These are phyloP conservation scores for Sinonovacula constricta DNA, from an alignment of 1,140 invertebrate genomes.

Conservation along the genomic window DNA sequence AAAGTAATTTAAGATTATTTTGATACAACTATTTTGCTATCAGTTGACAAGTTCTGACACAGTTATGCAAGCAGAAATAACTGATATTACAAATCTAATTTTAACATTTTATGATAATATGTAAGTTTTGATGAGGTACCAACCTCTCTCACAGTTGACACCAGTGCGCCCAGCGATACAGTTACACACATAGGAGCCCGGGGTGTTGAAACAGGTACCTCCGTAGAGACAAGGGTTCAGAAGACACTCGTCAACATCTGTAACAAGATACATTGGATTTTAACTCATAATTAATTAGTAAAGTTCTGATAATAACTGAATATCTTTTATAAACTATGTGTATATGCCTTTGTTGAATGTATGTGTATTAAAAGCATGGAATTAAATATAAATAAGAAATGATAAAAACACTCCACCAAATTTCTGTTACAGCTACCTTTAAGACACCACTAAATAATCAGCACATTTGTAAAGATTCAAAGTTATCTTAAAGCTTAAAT, in stretches of 20 bases:
- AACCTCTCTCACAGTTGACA: slow-evolving; percentile 86
- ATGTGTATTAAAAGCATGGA: no score
- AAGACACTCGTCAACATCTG: slow-evolving; percentile 93
- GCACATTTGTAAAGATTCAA: no score
- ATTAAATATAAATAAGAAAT: no score
- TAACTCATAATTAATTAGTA: no score
- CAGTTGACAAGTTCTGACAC: not conserved
- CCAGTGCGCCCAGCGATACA: slow-evolving; percentile 93
- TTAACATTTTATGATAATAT: not conserved
- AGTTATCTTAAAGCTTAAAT: no score
- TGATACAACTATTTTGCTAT: not conserved
- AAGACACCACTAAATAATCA: no score
- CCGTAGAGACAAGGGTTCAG: slow-evolving; percentile 80
- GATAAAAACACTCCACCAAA: no score
- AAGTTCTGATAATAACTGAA: no score
- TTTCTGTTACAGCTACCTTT: no score
- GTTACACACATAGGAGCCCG: slow-evolving; percentile 87
- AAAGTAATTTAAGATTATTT: not conserved
- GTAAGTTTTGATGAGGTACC: not conserved
- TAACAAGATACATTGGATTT: no score
- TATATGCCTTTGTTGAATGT: no score
- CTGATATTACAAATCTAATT: not conserved
- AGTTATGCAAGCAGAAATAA: not conserved
- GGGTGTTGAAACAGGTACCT: slow-evolving; percentile 73
- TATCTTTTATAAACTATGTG: no score